Conservation (phyloP, 2,888 invertebrate species). For the Argyresthia albistria region DNA sequence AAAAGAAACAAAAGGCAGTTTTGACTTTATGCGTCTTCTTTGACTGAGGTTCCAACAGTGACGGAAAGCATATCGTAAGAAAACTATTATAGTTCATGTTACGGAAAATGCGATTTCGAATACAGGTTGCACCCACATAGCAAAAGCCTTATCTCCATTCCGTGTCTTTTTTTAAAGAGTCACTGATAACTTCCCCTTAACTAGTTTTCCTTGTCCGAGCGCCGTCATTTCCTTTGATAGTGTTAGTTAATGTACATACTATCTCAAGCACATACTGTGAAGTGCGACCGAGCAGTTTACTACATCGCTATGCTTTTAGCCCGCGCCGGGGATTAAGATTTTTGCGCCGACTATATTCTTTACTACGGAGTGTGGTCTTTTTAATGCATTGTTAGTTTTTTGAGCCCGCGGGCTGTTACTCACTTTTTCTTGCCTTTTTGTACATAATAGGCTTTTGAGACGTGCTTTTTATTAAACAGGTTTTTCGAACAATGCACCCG, state of each 20-base stretch:
- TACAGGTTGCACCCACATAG: not conserved
- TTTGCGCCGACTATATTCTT: conserved; percentile 1
- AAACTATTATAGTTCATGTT: too few species aligned
- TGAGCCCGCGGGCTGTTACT: not conserved
- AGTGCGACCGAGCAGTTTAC: conserved; percentile 27
- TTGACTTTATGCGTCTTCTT: too few species aligned
- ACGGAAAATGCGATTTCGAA: not conserved
- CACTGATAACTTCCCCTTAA: not conserved
- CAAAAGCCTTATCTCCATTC: not conserved
- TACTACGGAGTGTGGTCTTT: not conserved
- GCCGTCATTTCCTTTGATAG: not conserved
- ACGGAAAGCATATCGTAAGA: too few species aligned
- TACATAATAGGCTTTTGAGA: not conserved
- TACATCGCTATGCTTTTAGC: conserved; percentile 43
- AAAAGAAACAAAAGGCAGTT: too few species aligned
- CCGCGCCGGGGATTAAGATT: conserved; percentile 9
- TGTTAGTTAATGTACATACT: not conserved
- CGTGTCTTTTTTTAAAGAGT: not conserved
- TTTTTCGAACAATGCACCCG: not conserved
- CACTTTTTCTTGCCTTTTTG: not conserved
- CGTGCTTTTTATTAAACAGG: not conserved
- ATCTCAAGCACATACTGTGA: not conserved
- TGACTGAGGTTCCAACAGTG: too few species aligned
- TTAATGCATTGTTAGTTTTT: too few species aligned
- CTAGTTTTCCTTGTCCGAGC: not conserved